Conservation (phyloP, 2,113 vertebrate species). For the Platanista minor region DNA sequence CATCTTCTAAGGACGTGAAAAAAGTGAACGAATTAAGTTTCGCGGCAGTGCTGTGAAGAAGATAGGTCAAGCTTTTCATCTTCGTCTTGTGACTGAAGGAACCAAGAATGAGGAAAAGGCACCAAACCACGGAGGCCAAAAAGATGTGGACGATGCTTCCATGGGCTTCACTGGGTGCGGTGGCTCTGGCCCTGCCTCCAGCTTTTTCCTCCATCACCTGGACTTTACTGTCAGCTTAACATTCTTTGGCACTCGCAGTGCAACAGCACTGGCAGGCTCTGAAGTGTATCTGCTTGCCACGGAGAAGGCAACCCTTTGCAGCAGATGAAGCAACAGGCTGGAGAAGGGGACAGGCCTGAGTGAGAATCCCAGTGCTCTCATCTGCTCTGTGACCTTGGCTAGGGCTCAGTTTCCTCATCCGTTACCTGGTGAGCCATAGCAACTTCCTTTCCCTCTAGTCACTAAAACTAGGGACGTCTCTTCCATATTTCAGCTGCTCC, state of each 20-base stretch:
- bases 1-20: conserved; percentile 4
- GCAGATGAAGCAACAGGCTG: neutral
- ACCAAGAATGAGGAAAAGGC: neutral
- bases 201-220: neutral
- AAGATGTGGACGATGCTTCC: neutral
- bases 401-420: neutral
- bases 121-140: neutral
- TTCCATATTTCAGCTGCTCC: neutral
- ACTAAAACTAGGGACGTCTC: neutral
- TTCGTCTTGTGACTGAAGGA: neutral
- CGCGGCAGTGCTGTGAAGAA: neutral
- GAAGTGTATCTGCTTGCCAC: neutral
- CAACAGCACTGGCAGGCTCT: neutral
- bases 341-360: neutral
- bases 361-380: neutral
- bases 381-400: neutral
- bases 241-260: neutral
- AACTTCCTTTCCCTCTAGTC: neutral
- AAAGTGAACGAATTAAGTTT: neutral
- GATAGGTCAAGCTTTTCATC: neutral
- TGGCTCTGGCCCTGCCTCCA: neutral
- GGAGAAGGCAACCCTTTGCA: neutral
- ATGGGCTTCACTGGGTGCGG: neutral
- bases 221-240: neutral
- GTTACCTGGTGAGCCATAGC: neutral